Percentiles rank a stretch among this genome's conserved stretches.
Conservation (phyloP, 2,888 invertebrate genomes). For the Chrysolina oricalcia region DNA sequence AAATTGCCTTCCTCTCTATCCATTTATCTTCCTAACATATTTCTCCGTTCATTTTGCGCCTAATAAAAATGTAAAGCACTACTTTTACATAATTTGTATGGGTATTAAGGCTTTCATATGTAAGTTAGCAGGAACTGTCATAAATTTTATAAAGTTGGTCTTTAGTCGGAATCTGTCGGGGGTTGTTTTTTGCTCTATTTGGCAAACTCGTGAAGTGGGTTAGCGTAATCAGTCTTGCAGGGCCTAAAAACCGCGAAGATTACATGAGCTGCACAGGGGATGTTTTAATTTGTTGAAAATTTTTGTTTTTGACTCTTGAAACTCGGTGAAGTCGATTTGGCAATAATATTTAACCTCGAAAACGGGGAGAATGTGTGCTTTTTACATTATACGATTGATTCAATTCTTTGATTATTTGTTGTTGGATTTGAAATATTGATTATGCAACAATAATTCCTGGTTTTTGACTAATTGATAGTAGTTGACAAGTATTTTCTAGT, state of each 20-base stretch:
- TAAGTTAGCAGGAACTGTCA: slow-evolving; percentile 51
- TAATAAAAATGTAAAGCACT: slow-evolving; percentile 71
- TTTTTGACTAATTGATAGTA: no score
- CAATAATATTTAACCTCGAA: no score
- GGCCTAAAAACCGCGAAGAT: background rate
- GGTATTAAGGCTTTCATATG: slow-evolving; percentile 65
- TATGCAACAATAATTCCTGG: no score
- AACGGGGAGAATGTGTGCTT: no score
- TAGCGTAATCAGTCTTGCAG: slow-evolving; percentile 38
- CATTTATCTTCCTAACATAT: slow-evolving; percentile 68
- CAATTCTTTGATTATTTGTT: no score
- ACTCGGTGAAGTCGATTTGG: no score
- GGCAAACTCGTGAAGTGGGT: slow-evolving; percentile 12
- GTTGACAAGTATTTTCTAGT: no score
- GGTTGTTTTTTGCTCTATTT: slow-evolving; percentile 27
- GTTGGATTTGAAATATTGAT: no score
- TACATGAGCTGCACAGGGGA: background rate
- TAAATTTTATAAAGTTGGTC: slow-evolving; percentile 45
- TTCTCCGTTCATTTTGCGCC: slow-evolving; percentile 64
- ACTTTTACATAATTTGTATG: slow-evolving; percentile 69
- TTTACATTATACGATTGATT: no score
- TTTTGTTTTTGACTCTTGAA: background rate
- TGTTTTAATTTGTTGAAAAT: background rate
- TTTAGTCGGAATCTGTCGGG: slow-evolving; percentile 30
- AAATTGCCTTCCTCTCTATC: slow-evolving; percentile 62